A percentile compares a stretch with the other conserved stretches of the same genome.
Evolutionary conservation across 2,888 invertebrate species (phyloP).

Genomic region (Callyntrura guangdongensis): DNA sequence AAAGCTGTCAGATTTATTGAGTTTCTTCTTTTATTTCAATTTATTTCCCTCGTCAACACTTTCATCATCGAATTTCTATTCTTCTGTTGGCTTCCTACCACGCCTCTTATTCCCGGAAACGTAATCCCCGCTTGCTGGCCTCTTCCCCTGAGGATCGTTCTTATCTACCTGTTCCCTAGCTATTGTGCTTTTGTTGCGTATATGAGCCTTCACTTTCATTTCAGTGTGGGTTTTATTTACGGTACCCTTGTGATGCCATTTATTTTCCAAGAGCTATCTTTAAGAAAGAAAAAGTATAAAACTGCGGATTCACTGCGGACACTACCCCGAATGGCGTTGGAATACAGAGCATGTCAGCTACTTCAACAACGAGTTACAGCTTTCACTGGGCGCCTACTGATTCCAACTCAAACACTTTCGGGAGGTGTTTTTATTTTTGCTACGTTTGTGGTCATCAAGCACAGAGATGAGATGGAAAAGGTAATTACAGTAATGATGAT

Average conservation of each 20-base stretch:
- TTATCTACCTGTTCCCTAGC: constrained; percentile 2
- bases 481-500: constrained; percentile 3
- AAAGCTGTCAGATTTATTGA: neutral
- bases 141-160: neutral
- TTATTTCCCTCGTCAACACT: neutral
- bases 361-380: neutral
- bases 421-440: constrained; percentile 13
- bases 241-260: constrained; percentile 38
- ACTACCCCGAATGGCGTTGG: neutral
- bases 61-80: neutral
- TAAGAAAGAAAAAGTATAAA: neutral
- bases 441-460: constrained; percentile 37
- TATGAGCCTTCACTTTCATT: constrained; percentile 10
- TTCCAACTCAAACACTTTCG: constrained; percentile 36
- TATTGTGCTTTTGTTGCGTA: constrained; percentile 22
- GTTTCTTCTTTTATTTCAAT: constrained; percentile 14
- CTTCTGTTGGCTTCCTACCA: neutral
- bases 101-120: constrained; percentile 4
- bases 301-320: neutral
- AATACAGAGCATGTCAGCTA: constrained; percentile 34
- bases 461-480: neutral
- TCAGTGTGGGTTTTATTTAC: constrained; percentile 30
- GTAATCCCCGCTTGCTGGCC: constrained; percentile 19
- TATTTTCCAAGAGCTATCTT: neutral
- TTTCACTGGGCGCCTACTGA: constrained; percentile 13